phyloP scores from a whole-genome alignment of 1,140 invertebrate genomes.

The Eupristina koningsbergeri region DNA sequence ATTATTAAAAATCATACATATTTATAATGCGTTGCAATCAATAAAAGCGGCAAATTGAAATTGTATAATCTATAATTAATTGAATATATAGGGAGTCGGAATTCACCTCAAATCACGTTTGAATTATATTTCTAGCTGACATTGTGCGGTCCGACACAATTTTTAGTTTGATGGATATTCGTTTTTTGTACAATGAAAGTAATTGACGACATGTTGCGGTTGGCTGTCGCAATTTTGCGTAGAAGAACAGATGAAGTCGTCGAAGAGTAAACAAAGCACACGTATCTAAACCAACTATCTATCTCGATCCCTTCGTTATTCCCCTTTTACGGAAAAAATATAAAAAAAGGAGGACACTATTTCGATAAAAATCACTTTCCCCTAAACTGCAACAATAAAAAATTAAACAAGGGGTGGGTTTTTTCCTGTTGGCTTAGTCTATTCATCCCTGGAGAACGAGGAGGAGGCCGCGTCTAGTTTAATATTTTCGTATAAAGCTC shows the following conservation, averaged over 20 bases:
- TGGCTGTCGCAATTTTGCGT: constrained; percentile 25
- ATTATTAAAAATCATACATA: background rate
- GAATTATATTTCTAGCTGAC: background rate
- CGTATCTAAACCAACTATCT: background rate
- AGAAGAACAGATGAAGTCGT: constrained; percentile 25
- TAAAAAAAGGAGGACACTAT: background rate
- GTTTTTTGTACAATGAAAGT: constrained; percentile 18
- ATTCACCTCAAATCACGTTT: background rate
- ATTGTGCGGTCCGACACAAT: background rate
- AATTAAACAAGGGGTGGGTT: background rate
- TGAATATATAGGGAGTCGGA: background rate
- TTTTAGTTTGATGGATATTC: background rate
- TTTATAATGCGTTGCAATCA: background rate
- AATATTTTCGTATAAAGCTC: background rate
- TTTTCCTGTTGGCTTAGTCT: background rate
- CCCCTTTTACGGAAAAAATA: background rate
- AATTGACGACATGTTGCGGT: constrained; percentile 31
- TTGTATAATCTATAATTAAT: constrained; percentile 1
- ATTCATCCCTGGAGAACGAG: background rate
- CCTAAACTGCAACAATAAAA: background rate
- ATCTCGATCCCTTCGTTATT: background rate
- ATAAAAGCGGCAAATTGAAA: background rate
- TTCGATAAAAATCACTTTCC: constrained; percentile 36
- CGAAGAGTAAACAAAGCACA: constrained; percentile 10
- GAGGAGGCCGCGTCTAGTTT: too few relatives aligned